Evolutionary conservation across 2,113 vertebrate species (phyloP).

Genomic region (Anolis sagrei): DNA sequence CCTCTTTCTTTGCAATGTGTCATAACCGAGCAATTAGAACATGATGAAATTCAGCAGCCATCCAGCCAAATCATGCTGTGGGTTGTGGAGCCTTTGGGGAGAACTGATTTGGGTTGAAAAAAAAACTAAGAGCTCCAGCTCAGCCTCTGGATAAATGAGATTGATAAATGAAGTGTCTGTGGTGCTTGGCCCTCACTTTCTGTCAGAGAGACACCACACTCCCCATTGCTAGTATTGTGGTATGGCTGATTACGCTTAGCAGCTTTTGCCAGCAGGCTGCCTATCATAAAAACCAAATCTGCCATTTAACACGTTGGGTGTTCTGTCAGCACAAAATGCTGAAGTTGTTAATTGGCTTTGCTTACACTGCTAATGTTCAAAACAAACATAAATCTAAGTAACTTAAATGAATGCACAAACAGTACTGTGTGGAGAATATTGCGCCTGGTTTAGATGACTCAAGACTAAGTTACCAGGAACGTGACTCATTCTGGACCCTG

Average conservation of each 20-base stretch:
- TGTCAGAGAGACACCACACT: constrained; percentile 73
- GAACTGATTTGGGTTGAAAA: constrained; percentile 42
- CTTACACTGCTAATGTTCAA: not conserved
- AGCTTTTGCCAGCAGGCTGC: constrained; percentile 48
- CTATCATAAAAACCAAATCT: constrained; percentile 51
- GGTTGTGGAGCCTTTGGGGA: not conserved
- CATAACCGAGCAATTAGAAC: constrained; percentile 13
- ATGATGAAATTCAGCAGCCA: constrained; percentile 28
- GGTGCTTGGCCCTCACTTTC: constrained; percentile 52
- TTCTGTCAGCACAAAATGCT: constrained; percentile 67
- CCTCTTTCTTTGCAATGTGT: constrained; percentile 22
- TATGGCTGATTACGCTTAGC: constrained; percentile 64
- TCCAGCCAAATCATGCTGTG: not conserved
- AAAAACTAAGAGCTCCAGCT: constrained; percentile 39
- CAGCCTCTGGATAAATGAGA: constrained; percentile 26
- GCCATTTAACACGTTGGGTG: constrained; percentile 60
- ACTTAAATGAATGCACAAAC: not conserved
- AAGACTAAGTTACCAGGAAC: not conserved
- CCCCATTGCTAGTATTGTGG: constrained; percentile 52
- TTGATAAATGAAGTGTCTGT: constrained; percentile 62
- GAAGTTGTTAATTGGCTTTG: constrained; percentile 33
- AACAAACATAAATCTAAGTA: constrained; percentile 22
- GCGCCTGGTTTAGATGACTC: not conserved
- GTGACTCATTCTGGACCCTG: not conserved
- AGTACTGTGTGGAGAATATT: constrained; percentile 13